Evolutionary conservation across 2,113 vertebrate genomes (phyloP).

Genomic region (Struthidea cinerea): DNA sequence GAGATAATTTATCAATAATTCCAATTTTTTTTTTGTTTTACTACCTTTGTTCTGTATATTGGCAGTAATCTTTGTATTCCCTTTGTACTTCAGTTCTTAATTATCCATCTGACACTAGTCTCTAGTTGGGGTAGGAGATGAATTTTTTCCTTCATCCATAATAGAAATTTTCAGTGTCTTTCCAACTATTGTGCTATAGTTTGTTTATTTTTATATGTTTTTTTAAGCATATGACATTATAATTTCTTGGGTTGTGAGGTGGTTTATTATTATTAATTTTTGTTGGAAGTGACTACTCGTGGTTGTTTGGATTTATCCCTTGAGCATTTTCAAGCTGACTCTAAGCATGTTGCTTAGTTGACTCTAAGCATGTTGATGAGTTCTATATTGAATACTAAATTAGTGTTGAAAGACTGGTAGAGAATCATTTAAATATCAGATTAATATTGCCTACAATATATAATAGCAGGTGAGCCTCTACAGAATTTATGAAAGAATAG

Average conservation of each 20-base stretch:
- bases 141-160: neutral
- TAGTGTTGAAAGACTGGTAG: neutral
- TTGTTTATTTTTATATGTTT: neutral
- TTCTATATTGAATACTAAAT: neutral
- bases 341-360: neutral
- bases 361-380: neutral
- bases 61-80: neutral
- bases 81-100: neutral
- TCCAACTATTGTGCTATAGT: neutral
- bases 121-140: neutral
- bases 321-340: neutral
- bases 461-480: neutral
- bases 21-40: neutral
- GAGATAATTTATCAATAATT: neutral
- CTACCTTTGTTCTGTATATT: neutral
- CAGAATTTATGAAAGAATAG: neutral
- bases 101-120: neutral
- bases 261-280: neutral
- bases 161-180: neutral
- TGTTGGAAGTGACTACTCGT: neutral
- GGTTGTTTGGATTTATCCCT: neutral
- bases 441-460: neutral
- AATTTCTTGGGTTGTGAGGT: neutral
- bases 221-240: neutral
- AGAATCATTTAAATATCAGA: neutral